phyloP scores from a whole-genome alignment of 2,888 invertebrate species.

The Drosophila leonis region DNA sequence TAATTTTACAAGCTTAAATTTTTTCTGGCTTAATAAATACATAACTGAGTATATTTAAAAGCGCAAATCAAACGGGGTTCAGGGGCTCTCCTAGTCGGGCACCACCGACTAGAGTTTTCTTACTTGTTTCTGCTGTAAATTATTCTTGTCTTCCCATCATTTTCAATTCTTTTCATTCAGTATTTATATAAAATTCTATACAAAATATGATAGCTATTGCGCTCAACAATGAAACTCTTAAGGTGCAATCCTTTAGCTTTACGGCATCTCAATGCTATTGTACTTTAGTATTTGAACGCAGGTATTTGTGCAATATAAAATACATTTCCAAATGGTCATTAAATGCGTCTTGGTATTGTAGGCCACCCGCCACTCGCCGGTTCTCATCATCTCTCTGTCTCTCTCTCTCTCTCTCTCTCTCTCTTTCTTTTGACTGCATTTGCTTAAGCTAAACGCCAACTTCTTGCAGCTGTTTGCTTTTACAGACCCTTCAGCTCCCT shows the following conservation, averaged over 20 bases:
- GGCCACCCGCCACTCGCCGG: neutral
- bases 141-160: too few species aligned
- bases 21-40: too few species aligned
- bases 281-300: neutral
- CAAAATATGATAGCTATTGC: neutral
- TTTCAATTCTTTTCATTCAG: neutral
- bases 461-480: constrained; percentile 75
- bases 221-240: neutral
- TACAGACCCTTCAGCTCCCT: constrained; percentile 28
- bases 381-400: neutral
- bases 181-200: constrained; percentile 1
- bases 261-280: neutral
- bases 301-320: constrained; percentile 14
- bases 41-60: too few species aligned
- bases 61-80: too few species aligned
- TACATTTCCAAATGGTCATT: constrained; percentile 38
- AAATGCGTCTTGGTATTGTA: constrained; percentile 27
- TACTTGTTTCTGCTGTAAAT: too few species aligned
- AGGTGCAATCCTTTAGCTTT: neutral
- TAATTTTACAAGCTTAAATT: too few species aligned
- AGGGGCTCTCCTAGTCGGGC: too few species aligned
- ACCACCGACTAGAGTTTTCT: too few species aligned
- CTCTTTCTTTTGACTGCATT: constrained; percentile 49
- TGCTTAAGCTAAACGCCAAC: constrained; percentile 71
- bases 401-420: neutral